Evolutionary conservation across 2,888 invertebrate genomes (phyloP).

Genomic region (Monopis laevigella): DNA sequence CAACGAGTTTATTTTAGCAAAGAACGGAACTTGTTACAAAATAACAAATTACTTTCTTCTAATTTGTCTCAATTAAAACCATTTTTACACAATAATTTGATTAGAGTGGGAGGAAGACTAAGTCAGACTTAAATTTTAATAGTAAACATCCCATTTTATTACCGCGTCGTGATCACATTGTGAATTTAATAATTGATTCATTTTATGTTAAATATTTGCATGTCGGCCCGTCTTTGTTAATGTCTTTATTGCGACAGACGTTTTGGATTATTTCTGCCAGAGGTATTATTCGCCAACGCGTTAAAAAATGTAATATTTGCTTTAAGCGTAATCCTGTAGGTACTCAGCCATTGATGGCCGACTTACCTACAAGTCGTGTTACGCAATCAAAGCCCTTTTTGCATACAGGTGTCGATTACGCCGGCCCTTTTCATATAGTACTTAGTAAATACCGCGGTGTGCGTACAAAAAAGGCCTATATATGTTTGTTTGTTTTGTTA

Average conservation of each 20-base stretch:
- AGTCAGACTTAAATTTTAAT: neutral
- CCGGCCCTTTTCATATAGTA: neutral
- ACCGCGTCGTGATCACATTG: neutral
- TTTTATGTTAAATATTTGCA: neutral
- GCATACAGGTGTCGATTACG: neutral
- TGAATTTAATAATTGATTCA: neutral
- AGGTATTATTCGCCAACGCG: neutral
- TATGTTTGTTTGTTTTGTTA: neutral
- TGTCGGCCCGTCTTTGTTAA: neutral
- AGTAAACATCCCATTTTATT: neutral
- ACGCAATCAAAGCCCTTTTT: neutral
- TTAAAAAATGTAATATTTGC: neutral
- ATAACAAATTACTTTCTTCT: too few species aligned
- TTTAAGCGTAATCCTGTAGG: neutral
- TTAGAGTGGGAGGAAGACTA: neutral
- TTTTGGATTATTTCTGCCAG: neutral
- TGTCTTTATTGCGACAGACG: neutral
- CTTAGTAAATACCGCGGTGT: neutral
- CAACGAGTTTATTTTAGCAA: too few species aligned
- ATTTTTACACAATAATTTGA: neutral
- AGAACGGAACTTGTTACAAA: too few species aligned
- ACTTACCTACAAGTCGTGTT: neutral
- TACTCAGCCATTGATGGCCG: neutral
- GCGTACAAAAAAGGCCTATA: neutral
- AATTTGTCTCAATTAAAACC: too few species aligned